phyloP scores from a whole-genome alignment of 2,888 invertebrate genomes.

The Cancer borealis region DNA sequence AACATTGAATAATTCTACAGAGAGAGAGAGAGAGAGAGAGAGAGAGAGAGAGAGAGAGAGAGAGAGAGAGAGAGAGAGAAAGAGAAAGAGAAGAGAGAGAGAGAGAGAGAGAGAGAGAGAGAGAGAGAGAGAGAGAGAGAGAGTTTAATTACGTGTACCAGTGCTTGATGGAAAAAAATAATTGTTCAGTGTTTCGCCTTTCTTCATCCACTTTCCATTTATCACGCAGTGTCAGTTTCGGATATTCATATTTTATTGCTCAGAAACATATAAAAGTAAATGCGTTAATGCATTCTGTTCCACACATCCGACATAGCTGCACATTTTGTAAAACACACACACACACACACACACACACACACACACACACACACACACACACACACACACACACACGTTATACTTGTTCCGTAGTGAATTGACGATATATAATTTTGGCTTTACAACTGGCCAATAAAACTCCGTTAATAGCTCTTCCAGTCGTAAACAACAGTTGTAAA shows the following conservation, averaged over 20 bases:
- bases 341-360: too few species aligned
- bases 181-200: neutral
- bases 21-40: neutral
- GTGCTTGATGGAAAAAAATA: neutral
- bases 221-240: neutral
- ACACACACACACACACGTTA: neutral
- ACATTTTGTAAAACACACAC: neutral
- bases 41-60: neutral
- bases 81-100: neutral
- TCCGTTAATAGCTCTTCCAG: constrained; percentile 22
- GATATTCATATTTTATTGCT: neutral
- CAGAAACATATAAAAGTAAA: neutral
- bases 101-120: neutral
- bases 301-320: neutral
- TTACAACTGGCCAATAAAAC: constrained; percentile 7
- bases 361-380: constrained; percentile 38
- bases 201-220: neutral
- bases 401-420: neutral
- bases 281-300: neutral
- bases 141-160: neutral
- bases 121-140: constrained; percentile 32
- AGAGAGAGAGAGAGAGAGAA: neutral
- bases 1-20: neutral
- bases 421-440: constrained; percentile 15
- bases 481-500: constrained; percentile 11